Percentiles rank a stretch among this genome's conserved stretches.
phyloP scores from a whole-genome alignment of 2,113 vertebrate genomes.

The Halcyon malimbica region DNA sequence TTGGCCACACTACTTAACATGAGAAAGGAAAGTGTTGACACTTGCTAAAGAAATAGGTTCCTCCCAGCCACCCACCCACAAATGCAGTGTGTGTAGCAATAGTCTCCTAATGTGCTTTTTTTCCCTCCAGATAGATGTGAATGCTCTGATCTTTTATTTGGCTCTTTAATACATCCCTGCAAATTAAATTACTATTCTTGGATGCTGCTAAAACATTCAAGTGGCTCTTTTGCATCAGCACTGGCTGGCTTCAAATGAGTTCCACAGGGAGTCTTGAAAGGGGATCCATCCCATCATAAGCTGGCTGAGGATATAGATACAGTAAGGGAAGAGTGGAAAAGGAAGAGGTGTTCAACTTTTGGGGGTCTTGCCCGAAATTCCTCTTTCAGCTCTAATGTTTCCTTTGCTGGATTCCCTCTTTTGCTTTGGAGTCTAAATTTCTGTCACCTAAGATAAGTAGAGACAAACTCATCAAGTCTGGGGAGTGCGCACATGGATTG shows the following conservation, averaged over 20 bases:
- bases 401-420: neutral
- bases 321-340: neutral
- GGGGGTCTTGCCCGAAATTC: neutral
- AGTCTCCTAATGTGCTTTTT: neutral
- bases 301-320: neutral
- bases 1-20: slow-evolving; percentile 59
- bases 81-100: slow-evolving; percentile 38
- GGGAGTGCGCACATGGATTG: neutral
- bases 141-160: slow-evolving; percentile 55
- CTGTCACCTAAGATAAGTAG: neutral
- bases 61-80: slow-evolving; percentile 58
- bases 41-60: slow-evolving; percentile 66
- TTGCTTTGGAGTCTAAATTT: neutral
- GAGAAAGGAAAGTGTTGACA: slow-evolving; percentile 68
- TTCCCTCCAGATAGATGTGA: slow-evolving; percentile 38
- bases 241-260: neutral
- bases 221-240: neutral
- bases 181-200: slow-evolving; percentile 1
- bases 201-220: neutral
- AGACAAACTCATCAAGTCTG: neutral
- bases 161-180: slow-evolving; percentile 13
- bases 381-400: neutral
- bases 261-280: neutral
- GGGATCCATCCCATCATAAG: neutral
- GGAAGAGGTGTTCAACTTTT: neutral